Base-by-base conservation (phyloP, 2,888 invertebrate genomes). In the Metellina segmentata region DNA sequence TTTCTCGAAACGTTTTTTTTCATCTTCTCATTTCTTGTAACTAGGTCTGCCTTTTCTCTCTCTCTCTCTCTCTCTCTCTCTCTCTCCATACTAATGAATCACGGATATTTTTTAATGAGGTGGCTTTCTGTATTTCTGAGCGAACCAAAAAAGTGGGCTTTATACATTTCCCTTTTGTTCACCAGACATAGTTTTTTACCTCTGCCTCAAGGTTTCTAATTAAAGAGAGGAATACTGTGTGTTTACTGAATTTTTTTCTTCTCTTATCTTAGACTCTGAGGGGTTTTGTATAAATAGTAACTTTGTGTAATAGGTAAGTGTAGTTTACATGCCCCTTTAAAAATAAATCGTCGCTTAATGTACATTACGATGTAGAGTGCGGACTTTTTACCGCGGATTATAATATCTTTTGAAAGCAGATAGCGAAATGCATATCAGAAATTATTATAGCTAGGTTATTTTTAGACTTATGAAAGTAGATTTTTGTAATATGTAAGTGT, bases 81-180 rank as follows among this genome's bases (percentile, higher is more conserved):
- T 79, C 9, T 61, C 61, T 69, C n/a, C 48, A 34, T 77, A 81
- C 88, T 88, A 88, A 88, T 88, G 88, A 88, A 88, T 88, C 81
- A 81, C 74, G 81, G 81, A 53, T 75, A 72, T 88, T 88, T 88
- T 88, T 88, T 88, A 88, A 88, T 88, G 88, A 88, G 88, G 88
- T 78, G 19, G 72, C 13, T 88, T 74, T 81, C 70, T 70, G 81
- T 49, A 81, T 34, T 74, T 88, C 69, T 72, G 81, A 88, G n/a
- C 48, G 16, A 16, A 20, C 13, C 49, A 87, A 87, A 86, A 70
- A 78, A 48, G 70, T 1, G 70, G 61, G n/a, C 34, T 83, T 74
- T 81, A 52, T 72, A 34, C 51, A 53, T 49, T 74, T 72, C 51
- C 52, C 11, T 53, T 83, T 83, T 83, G 74, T 83, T 83, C 83